phyloP scores from a whole-genome alignment of 2,888 invertebrate species.

The Cremastinae sp. region DNA sequence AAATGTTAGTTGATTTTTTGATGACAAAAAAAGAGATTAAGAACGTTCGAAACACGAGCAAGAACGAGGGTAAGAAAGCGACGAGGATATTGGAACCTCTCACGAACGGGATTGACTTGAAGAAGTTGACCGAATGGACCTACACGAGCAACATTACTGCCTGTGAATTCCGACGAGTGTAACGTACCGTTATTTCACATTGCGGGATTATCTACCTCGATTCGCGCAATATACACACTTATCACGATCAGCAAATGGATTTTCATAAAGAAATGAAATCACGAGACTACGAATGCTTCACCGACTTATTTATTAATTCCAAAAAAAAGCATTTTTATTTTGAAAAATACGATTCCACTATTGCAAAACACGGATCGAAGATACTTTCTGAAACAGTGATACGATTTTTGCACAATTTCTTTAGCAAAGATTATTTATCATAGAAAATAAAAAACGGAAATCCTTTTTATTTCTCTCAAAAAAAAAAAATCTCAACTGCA shows the following conservation, averaged over 20 bases:
- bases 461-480: too few relatives aligned
- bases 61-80: not conserved
- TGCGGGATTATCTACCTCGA: constrained; percentile 75
- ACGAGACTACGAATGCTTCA: not conserved
- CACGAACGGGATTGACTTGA: constrained; percentile 64
- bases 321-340: too few relatives aligned
- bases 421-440: too few relatives aligned
- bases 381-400: too few relatives aligned
- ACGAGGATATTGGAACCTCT: constrained; percentile 53
- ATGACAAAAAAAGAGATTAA: too few relatives aligned
- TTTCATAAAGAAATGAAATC: constrained; percentile 28
- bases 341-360: too few relatives aligned
- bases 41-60: not conserved
- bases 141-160: constrained; percentile 43
- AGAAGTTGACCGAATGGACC: constrained; percentile 74
- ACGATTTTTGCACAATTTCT: too few relatives aligned
- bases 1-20: too few relatives aligned
- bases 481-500: not conserved
- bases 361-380: too few relatives aligned
- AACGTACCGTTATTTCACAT: constrained; percentile 75
- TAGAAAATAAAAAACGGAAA: constrained; percentile 1
- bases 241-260: constrained; percentile 24
- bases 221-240: constrained; percentile 61
- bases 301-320: not conserved
- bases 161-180: constrained; percentile 77